Percentiles rank a stretch among this genome's conserved stretches.
These are phyloP conservation scores for Drosophila truncata DNA, from an alignment of 1,140 invertebrate genomes.

Conservation along the genomic window DNA sequence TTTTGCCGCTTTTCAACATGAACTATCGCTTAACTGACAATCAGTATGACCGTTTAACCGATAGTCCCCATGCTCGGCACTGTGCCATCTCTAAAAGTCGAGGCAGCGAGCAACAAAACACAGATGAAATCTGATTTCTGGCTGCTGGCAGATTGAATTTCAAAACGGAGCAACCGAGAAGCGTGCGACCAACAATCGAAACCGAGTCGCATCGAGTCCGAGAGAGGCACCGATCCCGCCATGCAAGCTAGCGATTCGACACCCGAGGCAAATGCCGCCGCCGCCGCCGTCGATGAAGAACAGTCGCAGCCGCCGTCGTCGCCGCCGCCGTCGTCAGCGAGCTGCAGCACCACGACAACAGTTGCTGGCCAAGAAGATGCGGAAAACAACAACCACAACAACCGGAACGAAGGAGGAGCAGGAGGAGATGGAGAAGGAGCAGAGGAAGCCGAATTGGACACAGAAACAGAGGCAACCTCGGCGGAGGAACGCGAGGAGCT, in stretches of 20 bases:
- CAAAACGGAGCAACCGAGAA: conserved; percentile 17
- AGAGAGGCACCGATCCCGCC: conserved; percentile 16
- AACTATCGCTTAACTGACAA: background rate
- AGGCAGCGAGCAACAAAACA: conserved; percentile 16
- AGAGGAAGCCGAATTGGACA: background rate
- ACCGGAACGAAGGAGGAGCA: background rate
- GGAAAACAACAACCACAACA: background rate
- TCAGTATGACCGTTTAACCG: background rate
- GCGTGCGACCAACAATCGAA: conserved; percentile 12
- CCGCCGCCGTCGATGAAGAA: background rate
- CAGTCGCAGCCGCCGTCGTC: conserved; percentile 1
- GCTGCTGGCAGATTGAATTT: conserved; percentile 23
- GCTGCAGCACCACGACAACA: conserved; percentile 18
- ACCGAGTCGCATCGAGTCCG: conserved; percentile 1
- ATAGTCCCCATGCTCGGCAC: background rate
- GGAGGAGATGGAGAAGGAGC: background rate
- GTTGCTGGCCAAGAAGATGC: conserved; percentile 12
- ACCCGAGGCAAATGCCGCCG: background rate
- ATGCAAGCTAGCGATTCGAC: conserved; percentile 36
- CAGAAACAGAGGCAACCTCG: conserved; percentile 6
- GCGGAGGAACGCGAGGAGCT: conserved; percentile 83
- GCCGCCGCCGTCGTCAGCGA: background rate
- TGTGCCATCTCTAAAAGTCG: conserved; percentile 1
- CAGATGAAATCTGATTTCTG: conserved; percentile 19
- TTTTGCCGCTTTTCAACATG: background rate